These are phyloP conservation scores for Sminthurinus aureus DNA, from an alignment of 2,888 invertebrate species.

Conservation along the genomic window DNA sequence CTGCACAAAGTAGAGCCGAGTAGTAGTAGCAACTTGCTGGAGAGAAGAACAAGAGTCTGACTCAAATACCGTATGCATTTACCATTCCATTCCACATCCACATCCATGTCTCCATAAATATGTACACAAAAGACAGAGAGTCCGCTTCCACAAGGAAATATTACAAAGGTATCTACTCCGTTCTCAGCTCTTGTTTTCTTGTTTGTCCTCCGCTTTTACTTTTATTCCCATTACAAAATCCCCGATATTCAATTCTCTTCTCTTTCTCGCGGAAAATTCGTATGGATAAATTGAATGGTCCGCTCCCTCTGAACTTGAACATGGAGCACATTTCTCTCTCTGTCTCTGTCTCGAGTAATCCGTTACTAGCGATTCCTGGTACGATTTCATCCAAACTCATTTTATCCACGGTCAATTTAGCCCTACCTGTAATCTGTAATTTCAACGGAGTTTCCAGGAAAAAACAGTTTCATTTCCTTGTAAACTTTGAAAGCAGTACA, in stretches of 20 bases:
- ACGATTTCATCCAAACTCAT: slow-evolving; percentile 20
- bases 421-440: no score
- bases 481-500: no score
- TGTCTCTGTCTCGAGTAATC: slow-evolving; percentile 1
- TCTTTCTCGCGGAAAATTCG: slow-evolving; percentile 19
- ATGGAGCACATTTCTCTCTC: slow-evolving; percentile 30
- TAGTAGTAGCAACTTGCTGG: background rate
- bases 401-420: background rate
- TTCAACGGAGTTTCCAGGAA: no score
- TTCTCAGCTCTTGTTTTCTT: no score
- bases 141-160: background rate
- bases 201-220: no score
- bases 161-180: no score
- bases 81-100: no score
- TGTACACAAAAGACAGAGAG: background rate
- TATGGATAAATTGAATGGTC: slow-evolving; percentile 38
- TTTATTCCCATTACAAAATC: background rate
- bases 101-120: background rate
- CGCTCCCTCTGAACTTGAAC: slow-evolving; percentile 38
- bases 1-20: background rate
- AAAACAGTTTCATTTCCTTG: no score
- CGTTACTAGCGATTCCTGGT: slow-evolving; percentile 35
- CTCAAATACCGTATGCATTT: no score
- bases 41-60: no score
- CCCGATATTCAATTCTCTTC: no score